phyloP scores from a whole-genome alignment of 2,113 vertebrate species.

The Podarcis muralis region DNA sequence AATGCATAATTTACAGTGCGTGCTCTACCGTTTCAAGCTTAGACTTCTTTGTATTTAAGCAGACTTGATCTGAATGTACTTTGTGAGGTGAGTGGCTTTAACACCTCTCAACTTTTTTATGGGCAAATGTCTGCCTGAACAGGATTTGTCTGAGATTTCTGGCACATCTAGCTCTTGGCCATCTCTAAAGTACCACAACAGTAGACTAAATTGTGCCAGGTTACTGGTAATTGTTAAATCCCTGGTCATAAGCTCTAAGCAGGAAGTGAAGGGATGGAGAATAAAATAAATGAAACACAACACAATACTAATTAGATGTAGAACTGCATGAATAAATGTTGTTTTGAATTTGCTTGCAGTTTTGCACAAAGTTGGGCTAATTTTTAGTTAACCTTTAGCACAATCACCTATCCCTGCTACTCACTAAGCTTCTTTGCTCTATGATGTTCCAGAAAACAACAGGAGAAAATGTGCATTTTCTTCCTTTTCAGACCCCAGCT shows the following conservation, averaged over 20 bases:
- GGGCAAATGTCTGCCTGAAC: background rate
- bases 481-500: constrained; percentile 8
- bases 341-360: constrained; percentile 2
- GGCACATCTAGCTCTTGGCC: background rate
- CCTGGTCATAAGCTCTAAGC: background rate
- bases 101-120: background rate
- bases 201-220: background rate
- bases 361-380: background rate
- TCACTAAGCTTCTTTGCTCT: background rate
- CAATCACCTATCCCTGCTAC: accelerated
- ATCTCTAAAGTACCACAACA: background rate
- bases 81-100: too few relatives aligned
- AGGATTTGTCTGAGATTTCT: background rate
- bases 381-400: constrained; percentile 33
- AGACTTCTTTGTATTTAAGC: background rate
- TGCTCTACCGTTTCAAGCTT: background rate
- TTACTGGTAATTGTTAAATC: background rate
- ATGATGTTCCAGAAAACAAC: background rate
- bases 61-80: background rate
- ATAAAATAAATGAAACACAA: constrained; percentile 10
- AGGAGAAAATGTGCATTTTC: constrained; percentile 20
- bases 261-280: background rate
- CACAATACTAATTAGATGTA: constrained; percentile 2
- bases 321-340: background rate
- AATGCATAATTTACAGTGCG: background rate